phyloP scores from a whole-genome alignment of 2,888 invertebrate species.

The Ornithoptera alexandrae region DNA sequence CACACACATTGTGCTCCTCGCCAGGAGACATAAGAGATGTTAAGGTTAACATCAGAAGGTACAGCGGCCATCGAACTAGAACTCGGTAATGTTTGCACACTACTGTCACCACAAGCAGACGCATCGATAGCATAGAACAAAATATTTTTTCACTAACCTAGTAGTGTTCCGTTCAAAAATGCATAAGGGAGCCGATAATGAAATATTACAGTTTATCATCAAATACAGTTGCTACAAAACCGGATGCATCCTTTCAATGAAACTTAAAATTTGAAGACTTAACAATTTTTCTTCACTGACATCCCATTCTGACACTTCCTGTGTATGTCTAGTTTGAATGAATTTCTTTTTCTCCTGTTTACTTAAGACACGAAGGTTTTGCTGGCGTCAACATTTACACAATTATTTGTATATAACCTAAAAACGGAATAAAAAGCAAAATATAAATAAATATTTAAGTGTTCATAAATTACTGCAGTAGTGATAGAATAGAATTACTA shows the following conservation, averaged over 20 bases:
- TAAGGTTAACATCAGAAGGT: no score
- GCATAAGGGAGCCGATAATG: constrained; percentile 18
- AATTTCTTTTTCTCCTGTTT: constrained; percentile 22
- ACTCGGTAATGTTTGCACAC: no score
- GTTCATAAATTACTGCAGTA: no score
- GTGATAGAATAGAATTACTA: no score
- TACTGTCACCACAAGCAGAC: no score
- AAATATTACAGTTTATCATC: not conserved
- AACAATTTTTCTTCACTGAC: constrained; percentile 21
- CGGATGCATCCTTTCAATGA: constrained; percentile 18
- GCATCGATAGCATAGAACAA: not conserved
- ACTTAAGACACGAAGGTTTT: not conserved
- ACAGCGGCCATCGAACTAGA: no score
- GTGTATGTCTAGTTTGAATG: constrained; percentile 26
- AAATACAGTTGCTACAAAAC: constrained; percentile 4
- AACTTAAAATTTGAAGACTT: constrained; percentile 21
- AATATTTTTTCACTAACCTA: constrained; percentile 8
- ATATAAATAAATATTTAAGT: no score
- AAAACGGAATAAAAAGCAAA: no score
- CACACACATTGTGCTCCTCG: no score
- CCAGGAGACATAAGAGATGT: no score
- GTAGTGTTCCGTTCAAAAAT: constrained; percentile 13
- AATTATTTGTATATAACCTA: no score
- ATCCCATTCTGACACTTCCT: constrained; percentile 27
- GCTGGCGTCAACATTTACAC: not conserved